Percentiles rank a stretch among this genome's conserved stretches.
Evolutionary conservation across 2,113 vertebrate genomes (phyloP).

Genomic region (Nyctibius bracteatus): DNA sequence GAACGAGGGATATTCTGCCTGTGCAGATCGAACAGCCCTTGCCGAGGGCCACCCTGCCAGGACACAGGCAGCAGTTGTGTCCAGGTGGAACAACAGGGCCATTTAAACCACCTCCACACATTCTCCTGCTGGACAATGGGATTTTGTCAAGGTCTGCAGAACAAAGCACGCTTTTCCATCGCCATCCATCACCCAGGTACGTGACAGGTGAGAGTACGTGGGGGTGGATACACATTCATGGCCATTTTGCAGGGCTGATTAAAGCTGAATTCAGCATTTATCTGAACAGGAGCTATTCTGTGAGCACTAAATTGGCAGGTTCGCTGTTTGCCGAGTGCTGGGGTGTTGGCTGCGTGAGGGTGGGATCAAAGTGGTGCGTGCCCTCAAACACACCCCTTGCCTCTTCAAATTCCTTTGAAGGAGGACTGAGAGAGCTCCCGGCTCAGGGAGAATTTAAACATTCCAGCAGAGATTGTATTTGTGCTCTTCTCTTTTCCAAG

Average conservation of each 20-base stretch:
- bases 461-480: background rate
- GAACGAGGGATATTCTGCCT: too few species aligned
- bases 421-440: background rate
- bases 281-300: background rate
- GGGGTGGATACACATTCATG: background rate
- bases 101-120: background rate
- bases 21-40: too few species aligned
- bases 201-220: background rate
- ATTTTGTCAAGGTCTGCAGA: background rate
- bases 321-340: background rate
- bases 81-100: background rate
- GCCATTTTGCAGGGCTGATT: slow-evolving; percentile 24
- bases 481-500: background rate
- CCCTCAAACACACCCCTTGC: slow-evolving; percentile 40
- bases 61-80: background rate
- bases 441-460: background rate
- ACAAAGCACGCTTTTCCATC: background rate
- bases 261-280: background rate
- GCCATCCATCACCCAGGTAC: background rate
- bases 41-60: background rate
- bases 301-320: background rate
- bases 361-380: slow-evolving; percentile 33
- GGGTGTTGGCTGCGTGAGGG: slow-evolving; percentile 26
- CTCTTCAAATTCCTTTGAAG: slow-evolving; percentile 34
- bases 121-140: background rate